A percentile compares a stretch with the other conserved stretches of the same genome.
These are phyloP conservation scores for Pammene fasciana DNA, from an alignment of 2,888 invertebrate genomes.

Conservation along the genomic window DNA sequence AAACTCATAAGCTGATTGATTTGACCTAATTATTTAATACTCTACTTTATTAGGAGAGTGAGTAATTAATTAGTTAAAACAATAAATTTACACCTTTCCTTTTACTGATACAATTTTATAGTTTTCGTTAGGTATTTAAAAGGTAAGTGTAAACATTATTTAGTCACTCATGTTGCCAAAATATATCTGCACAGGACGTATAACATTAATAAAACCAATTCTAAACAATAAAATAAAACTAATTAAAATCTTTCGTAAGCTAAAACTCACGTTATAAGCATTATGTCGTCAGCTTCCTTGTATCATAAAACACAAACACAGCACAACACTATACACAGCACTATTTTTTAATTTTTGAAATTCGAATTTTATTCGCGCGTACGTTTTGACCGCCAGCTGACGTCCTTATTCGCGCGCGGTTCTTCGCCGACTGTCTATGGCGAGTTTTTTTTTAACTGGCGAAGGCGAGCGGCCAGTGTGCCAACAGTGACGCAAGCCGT, in stretches of 20 bases:
- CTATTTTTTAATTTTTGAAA: constrained; percentile 46
- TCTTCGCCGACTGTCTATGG: constrained; percentile 63
- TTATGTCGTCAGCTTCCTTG: constrained; percentile 69
- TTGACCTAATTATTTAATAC: neutral
- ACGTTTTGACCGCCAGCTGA: constrained; percentile 50
- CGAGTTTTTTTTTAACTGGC: constrained; percentile 60
- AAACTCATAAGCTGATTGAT: neutral
- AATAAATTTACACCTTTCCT: no score
- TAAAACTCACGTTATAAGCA: constrained; percentile 79
- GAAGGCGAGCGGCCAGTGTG: constrained; percentile 59
- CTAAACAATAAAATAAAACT: neutral
- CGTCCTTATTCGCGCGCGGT: constrained; percentile 66
- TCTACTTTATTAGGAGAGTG: no score
- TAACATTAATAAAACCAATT: neutral
- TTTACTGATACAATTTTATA: no score
- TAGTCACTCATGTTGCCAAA: neutral
- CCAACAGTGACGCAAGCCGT: constrained; percentile 76
- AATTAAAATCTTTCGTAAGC: neutral
- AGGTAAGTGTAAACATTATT: no score
- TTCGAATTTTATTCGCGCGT: constrained; percentile 66
- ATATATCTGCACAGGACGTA: neutral
- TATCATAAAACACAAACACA: constrained; percentile 70
- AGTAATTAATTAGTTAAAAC: no score
- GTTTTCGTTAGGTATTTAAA: no score
- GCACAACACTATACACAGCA: constrained; percentile 60